Evolutionary conservation across 2,797 vertebrate genomes (phyloP), one percentile per base, ranked within the genome.

Genomic region (Morelia viridis): DNA sequence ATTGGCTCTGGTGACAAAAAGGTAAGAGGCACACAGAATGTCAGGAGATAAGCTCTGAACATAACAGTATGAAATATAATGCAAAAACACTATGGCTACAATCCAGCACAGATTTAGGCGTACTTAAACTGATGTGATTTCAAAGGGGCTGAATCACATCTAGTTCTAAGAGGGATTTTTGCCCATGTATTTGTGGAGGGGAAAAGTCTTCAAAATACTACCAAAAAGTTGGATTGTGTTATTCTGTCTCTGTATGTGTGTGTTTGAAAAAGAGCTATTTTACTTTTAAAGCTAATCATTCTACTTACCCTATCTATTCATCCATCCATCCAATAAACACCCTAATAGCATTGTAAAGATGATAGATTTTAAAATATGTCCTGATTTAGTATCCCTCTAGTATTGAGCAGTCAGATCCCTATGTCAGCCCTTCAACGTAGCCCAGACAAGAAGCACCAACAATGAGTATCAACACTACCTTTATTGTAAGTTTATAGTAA

Each of bases 1-100:
- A 90, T 87, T 90, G 84, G 22, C 56, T 28, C 41, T 22, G n/a
- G 53, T 80, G 57, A 90, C 28, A 87, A 89, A 92, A 76, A 53
- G 2, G 62, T 41, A 68, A 22, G 6, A 83, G 11, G 28, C 41
- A 80, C 28, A 22, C 28, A 22, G 31, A 24, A 84, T 85, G 11
- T 84, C 31, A 28, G 87, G 31, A 85, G 84, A 89, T 89, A 89
- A 83, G 24, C 13, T 62, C 56, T 84, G 60, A 57, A 83, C 62
- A 83, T 62, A 88, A 64, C n/a, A 89, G 22, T 60, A 8, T 85
- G 87, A 88, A 89, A 85, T n/a, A 17, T 89, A 84, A 13, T 89
- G n/a, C 60, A 35, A 61, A 88, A 84, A 26, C 12, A 41, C 28
- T 19, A 41, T 83, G 46, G 71, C 76, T 61, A 92, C 71, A 84